These are phyloP conservation scores for Mycteria americana DNA, from an alignment of 2,797 vertebrate species.

Conservation along the genomic window DNA sequence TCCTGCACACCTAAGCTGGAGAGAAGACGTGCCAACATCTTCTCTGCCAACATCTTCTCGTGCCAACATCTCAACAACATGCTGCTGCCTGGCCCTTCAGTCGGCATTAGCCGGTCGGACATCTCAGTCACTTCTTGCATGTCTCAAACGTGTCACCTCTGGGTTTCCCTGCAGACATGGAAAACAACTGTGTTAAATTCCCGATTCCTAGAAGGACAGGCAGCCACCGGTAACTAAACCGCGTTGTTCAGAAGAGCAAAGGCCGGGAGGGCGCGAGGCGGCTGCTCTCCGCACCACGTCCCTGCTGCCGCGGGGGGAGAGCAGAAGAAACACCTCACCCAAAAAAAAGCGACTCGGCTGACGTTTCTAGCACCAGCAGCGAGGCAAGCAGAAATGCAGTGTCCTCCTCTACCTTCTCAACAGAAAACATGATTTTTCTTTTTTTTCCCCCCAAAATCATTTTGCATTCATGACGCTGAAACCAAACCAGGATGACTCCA, in stretches of 20 bases:
- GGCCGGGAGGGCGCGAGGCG: not conserved
- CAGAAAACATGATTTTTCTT: not conserved
- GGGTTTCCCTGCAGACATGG: not conserved
- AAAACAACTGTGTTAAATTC: not conserved
- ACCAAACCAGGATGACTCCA: not conserved
- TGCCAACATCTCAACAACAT: not conserved
- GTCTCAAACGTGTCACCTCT: not conserved
- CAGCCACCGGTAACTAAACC: not conserved
- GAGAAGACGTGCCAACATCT: not conserved
- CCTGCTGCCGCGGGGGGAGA: accelerated
- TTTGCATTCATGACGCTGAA: not conserved
- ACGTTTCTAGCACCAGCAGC: not conserved
- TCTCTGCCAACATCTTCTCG: not conserved
- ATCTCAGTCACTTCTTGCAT: not conserved
- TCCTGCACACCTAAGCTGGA: not conserved
- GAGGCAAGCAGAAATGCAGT: not conserved
- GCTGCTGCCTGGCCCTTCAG: not conserved
- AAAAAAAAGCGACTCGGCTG: not conserved
- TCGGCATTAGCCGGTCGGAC: not conserved
- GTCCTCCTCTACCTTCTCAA: not conserved
- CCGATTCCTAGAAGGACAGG: not conserved
- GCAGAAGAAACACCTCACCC: not conserved
- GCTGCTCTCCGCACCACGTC: not conserved
- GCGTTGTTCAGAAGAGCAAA: not conserved
- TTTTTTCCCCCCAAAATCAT: not conserved